phyloP scores from a whole-genome alignment of 2,888 invertebrate genomes.

The Leptinotarsa tumamoca region DNA sequence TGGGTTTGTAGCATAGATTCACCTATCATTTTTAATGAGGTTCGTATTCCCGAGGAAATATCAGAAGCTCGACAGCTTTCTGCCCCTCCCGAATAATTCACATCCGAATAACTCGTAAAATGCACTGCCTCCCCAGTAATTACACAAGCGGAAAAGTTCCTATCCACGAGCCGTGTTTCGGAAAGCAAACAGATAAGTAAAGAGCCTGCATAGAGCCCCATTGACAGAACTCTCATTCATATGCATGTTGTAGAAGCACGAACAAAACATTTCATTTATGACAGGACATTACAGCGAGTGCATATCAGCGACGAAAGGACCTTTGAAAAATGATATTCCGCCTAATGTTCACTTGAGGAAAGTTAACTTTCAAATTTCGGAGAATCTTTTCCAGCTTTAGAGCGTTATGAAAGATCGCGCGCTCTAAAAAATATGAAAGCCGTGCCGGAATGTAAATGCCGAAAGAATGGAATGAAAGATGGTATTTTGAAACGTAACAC shows the following conservation, averaged over 20 bases:
- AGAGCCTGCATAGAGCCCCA: conserved; percentile 15
- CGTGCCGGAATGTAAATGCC: conserved; percentile 61
- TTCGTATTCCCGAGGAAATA: no score
- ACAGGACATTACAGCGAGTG: conserved; percentile 26
- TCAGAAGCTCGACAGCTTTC: no score
- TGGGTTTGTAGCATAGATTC: no score
- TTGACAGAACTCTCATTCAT: conserved; percentile 14
- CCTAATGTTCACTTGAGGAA: conserved; percentile 40
- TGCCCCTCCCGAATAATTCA: neutral
- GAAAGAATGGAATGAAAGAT: conserved; percentile 66
- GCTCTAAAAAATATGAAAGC: conserved; percentile 48
- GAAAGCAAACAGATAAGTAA: conserved; percentile 22
- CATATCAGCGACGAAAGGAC: conserved; percentile 25
- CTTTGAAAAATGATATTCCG: conserved; percentile 33
- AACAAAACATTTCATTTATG: conserved; percentile 37
- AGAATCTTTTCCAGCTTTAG: conserved; percentile 41
- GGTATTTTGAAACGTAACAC: conserved; percentile 64
- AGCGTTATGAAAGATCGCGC: conserved; percentile 38
- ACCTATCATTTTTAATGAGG: no score
- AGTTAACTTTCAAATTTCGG: conserved; percentile 42
- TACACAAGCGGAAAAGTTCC: conserved; percentile 2
- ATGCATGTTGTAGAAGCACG: conserved; percentile 21
- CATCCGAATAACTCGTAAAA: neutral
- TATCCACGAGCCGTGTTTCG: neutral
- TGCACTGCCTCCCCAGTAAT: conserved; percentile 14